Conservation (phyloP, 2,797 vertebrate species). For the Gymnoscopelus microlampas region DNA sequence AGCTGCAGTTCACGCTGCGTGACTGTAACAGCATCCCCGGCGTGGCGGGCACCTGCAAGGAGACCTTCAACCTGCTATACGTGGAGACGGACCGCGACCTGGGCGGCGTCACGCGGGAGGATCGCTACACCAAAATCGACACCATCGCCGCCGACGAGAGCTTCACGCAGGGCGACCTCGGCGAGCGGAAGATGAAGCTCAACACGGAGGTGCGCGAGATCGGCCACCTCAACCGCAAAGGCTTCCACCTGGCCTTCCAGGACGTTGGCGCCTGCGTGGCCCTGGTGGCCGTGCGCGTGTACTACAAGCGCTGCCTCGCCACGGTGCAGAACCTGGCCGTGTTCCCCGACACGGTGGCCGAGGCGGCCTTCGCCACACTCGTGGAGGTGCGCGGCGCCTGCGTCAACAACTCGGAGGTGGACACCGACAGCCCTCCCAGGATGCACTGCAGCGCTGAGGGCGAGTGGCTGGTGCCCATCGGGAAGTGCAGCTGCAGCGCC, state of each 20-base stretch:
- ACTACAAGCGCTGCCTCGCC: slow-evolving; percentile 92
- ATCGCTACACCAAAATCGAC: slow-evolving; percentile 92
- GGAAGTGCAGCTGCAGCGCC: slow-evolving; percentile 93
- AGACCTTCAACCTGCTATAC: slow-evolving; percentile 96
- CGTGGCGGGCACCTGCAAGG: slow-evolving; percentile 92
- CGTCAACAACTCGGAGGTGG: slow-evolving; percentile 90
- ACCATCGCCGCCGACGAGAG: slow-evolving; percentile 96
- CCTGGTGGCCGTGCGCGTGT: slow-evolving; percentile 91
- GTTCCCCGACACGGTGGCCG: slow-evolving; percentile 92
- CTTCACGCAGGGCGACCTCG: slow-evolving; percentile 95
- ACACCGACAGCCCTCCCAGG: slow-evolving; percentile 89
- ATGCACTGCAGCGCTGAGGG: slow-evolving; percentile 98
- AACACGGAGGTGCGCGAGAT: slow-evolving; percentile 97
- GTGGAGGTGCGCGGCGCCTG: slow-evolving; percentile 93
- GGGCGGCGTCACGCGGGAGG: slow-evolving; percentile 79
- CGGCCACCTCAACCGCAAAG: slow-evolving; percentile 89
- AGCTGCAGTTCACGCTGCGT: slow-evolving; percentile 94
- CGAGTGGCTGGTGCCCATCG: slow-evolving; percentile 95
- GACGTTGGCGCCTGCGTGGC: slow-evolving; percentile 95
- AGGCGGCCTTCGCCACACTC: slow-evolving; percentile 91
- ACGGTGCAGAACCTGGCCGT: slow-evolving; percentile 90
- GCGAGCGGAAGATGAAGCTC: slow-evolving; percentile 97
- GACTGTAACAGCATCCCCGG: slow-evolving; percentile 98
- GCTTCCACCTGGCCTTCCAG: slow-evolving; percentile 96
- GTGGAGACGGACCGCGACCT: slow-evolving; percentile 87